Evolutionary conservation across 92 coral and sea anemone genomes (phyloP).

Genomic region (Epizoanthus fatuus): DNA sequence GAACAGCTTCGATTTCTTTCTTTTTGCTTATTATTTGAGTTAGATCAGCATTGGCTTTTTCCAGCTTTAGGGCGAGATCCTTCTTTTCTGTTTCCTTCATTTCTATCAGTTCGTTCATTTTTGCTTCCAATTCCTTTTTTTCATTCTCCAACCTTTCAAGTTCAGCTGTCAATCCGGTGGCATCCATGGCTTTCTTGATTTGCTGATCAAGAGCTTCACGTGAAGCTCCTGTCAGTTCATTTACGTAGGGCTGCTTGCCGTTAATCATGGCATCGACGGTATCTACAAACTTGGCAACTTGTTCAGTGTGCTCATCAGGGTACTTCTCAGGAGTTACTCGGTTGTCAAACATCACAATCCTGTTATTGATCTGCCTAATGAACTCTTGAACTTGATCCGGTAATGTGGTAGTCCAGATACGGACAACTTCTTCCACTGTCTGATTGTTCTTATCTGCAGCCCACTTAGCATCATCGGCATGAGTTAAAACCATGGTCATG

Average conservation of each 20-base stretch:
- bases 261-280: slow-evolving; percentile 42
- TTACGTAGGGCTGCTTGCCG: slow-evolving; percentile 14
- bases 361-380: slow-evolving; percentile 10
- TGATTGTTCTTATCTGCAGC: slow-evolving; percentile 1
- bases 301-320: slow-evolving; percentile 30
- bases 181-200: slow-evolving; percentile 28
- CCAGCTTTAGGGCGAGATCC: no score
- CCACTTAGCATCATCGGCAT: slow-evolving; percentile 39
- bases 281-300: slow-evolving; percentile 35
- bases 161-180: slow-evolving; percentile 2
- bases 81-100: background rate
- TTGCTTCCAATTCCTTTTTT: background rate
- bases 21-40: no score
- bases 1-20: background rate
- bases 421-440: slow-evolving; percentile 4
- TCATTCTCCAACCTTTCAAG: background rate
- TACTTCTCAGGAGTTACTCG: background rate
- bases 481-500: slow-evolving; percentile 33
- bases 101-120: background rate
- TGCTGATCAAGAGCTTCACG: slow-evolving; percentile 18
- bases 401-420: background rate
- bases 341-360: slow-evolving; percentile 41
- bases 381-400: slow-evolving; percentile 1
- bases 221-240: slow-evolving; percentile 37
- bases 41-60: background rate